These are phyloP conservation scores for Protonemura montana DNA, from an alignment of 2,888 invertebrate species.

Conservation along the genomic window DNA sequence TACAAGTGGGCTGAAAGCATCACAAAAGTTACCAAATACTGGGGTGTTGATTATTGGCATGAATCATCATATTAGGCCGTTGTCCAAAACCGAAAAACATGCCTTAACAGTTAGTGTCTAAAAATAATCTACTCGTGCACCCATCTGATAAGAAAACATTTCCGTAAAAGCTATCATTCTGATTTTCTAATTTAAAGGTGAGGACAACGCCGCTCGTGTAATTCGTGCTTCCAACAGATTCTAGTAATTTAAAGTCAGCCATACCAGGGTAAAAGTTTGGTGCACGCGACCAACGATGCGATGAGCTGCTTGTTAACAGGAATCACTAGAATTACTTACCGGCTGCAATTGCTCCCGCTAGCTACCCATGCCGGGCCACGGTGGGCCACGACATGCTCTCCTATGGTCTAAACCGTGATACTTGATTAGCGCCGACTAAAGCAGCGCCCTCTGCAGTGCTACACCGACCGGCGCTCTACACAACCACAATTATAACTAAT, in stretches of 20 bases:
- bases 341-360: not conserved
- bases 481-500: not conserved
- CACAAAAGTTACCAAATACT: not conserved
- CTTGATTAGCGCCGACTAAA: not conserved
- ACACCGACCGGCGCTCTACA: not conserved
- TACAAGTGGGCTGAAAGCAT: not conserved
- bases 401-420: too few species aligned
- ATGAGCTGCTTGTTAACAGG: not conserved
- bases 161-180: slow-evolving; percentile 5
- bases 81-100: not conserved
- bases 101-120: not conserved
- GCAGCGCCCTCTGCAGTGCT: not conserved
- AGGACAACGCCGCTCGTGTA: not conserved
- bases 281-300: not conserved
- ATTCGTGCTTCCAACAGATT: not conserved
- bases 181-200: not conserved
- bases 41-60: not conserved
- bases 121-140: not conserved
- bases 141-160: not conserved
- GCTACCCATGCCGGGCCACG: too few species aligned
- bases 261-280: not conserved
- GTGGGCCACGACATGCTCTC: too few species aligned
- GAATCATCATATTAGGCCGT: not conserved
- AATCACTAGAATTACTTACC: not conserved
- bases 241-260: not conserved